Conservation (phyloP, 2,888 invertebrate genomes). For the Agrochola lota region DNA sequence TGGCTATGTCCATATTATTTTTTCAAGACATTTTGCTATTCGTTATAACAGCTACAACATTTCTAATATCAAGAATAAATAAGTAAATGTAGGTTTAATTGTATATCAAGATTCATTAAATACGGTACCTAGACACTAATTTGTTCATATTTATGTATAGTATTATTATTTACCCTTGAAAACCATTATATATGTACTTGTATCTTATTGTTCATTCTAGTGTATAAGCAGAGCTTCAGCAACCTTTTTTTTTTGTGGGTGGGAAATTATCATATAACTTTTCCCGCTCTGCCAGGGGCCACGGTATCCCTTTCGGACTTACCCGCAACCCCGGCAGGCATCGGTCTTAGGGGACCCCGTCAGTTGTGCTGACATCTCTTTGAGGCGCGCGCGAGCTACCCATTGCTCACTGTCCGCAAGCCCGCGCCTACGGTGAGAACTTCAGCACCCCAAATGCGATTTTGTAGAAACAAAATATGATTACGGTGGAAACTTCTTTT, state of each 20-base stretch:
- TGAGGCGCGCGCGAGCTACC: no score
- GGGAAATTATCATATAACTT: no score
- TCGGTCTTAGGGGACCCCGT: no score
- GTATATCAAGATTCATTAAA: not conserved
- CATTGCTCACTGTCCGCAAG: no score
- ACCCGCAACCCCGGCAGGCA: no score
- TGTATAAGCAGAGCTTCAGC: no score
- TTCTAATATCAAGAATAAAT: conserved; percentile 9
- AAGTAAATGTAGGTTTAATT: not conserved
- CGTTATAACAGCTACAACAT: conserved; percentile 16
- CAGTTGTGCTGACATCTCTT: no score
- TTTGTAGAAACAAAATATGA: not conserved
- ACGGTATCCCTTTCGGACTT: no score
- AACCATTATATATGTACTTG: not conserved
- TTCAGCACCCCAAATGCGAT: not conserved
- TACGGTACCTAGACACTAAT: not conserved
- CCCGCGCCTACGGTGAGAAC: no score
- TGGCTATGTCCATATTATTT: conserved; percentile 17
- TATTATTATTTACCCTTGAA: not conserved
- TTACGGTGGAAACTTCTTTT: not conserved
- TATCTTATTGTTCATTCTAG: not conserved
- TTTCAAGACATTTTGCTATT: conserved; percentile 2
- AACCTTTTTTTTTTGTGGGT: no score
- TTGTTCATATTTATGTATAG: not conserved
- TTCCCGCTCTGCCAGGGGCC: no score